Evolutionary conservation across 2,888 invertebrate species (phyloP), one percentile per base, ranked within the genome.

Genomic region (Notodonta ziczac): DNA sequence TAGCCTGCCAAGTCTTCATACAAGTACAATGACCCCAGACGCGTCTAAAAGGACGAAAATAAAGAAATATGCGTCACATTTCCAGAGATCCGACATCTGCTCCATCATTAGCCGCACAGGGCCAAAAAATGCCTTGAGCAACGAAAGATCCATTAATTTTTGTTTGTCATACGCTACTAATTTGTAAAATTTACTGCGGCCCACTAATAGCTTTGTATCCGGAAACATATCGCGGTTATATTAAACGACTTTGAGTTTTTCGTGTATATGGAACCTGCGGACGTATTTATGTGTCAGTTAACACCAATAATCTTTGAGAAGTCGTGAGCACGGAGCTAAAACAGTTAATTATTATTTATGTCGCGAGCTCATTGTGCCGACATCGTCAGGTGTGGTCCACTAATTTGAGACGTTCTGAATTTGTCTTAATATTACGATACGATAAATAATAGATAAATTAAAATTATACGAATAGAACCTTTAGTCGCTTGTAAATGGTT

Each of bases 131-230:
- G 77, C 77, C 81, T 68, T 71, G 63, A 78, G 80, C 79, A 74
- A 78, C 84, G 85, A 78, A 82, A 79, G 81, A 73, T 76, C 79
- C 88, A 92, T 93, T 90, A 91, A 93, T 93, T 86, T 91, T 86
- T 87, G 86, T 91, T 88, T 93, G 91, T 92, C 91, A 90, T 90
- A 92, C 85, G 76, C 83, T 79, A 87, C 89, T 91, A 91, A 93
- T 93, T 92, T 91, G 90, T 91, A 81, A 85, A 89, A 93, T 91
- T 91, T 90, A 93, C 85, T 85, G 84, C 86, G 66, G 65, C 74
- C 76, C 77, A 84, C 89, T 92, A 93, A 93, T 92, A 86, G 84
- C 84, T 74, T 76, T 72, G 85, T 88, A 87, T 92, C 92, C 93
- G 91, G 92, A 79, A 84, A 86, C 89, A 83, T 82, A 88, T 90